Evolutionary conservation across 2,797 vertebrate species (phyloP).

Genomic region (Rhinella marina): DNA sequence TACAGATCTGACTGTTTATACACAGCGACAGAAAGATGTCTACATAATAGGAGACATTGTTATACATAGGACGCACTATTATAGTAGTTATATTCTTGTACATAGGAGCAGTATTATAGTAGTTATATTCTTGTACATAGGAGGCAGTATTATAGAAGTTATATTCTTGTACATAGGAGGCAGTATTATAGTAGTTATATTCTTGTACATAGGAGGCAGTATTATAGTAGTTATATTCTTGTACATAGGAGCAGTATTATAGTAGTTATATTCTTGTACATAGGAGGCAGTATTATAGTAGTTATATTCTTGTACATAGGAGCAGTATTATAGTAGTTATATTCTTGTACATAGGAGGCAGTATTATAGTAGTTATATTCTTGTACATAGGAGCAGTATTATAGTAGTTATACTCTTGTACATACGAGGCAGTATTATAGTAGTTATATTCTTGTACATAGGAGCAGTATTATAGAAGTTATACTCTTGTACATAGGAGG

Average conservation of each 20-base stretch:
- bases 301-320: constrained; percentile 7
- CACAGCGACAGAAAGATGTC: no score
- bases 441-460: neutral
- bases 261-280: neutral
- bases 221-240: constrained; percentile 20
- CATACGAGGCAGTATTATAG: neutral
- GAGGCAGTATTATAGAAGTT: constrained; percentile 2
- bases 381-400: constrained; percentile 2
- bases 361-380: constrained; percentile 9
- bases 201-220: constrained; percentile 3
- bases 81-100: constrained; percentile 9
- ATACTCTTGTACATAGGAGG: neutral
- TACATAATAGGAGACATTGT: neutral
- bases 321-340: neutral
- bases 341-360: neutral
- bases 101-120: constrained; percentile 5
- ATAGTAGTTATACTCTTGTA: neutral
- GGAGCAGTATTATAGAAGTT: constrained; percentile 1
- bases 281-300: neutral
- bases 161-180: constrained; percentile 1
- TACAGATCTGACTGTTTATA: no score
- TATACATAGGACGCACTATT: neutral
- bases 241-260: constrained; percentile 2
- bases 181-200: constrained; percentile 16
- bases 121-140: constrained; percentile 17